Conservation (phyloP, 2,888 invertebrate species). For the Chloroclystis v-ata region DNA sequence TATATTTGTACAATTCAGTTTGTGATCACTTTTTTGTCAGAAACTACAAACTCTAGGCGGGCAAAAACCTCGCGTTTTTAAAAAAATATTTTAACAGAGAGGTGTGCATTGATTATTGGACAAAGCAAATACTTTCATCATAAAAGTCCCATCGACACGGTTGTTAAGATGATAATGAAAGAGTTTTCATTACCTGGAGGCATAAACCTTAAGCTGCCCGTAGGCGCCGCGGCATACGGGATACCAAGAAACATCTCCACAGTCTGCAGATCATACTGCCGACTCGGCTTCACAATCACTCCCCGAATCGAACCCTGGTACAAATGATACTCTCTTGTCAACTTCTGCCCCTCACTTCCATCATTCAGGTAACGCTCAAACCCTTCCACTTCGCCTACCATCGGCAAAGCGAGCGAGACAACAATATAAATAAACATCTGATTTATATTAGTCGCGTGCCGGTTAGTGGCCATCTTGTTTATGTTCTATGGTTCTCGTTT, state of each 20-base stretch:
- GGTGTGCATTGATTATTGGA: too few species aligned
- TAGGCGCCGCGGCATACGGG: slow-evolving; percentile 89
- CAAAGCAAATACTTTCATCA: too few species aligned
- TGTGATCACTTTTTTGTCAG: too few species aligned
- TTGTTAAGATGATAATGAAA: not conserved
- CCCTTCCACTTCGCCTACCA: slow-evolving; percentile 60
- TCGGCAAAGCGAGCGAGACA: slow-evolving; percentile 66
- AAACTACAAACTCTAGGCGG: too few species aligned
- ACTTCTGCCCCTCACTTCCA: slow-evolving; percentile 53
- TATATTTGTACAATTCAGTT: too few species aligned
- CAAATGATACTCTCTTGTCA: slow-evolving; percentile 80
- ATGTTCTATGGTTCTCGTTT: slow-evolving; percentile 55
- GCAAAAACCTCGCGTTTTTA: too few species aligned
- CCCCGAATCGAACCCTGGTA: slow-evolving; percentile 85
- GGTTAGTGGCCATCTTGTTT: slow-evolving; percentile 70
- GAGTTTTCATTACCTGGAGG: slow-evolving; percentile 79
- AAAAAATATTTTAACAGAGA: too few species aligned
- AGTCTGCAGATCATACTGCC: slow-evolving; percentile 79
- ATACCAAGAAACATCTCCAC: slow-evolving; percentile 88
- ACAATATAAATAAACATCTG: slow-evolving; percentile 74
- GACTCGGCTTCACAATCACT: slow-evolving; percentile 80
- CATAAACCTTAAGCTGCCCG: slow-evolving; percentile 87
- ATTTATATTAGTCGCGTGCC: slow-evolving; percentile 70
- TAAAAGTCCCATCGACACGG: too few species aligned
- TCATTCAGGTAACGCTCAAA: slow-evolving; percentile 51